phyloP scores from a whole-genome alignment of 2,888 invertebrate species.

The Idaea aversata region DNA sequence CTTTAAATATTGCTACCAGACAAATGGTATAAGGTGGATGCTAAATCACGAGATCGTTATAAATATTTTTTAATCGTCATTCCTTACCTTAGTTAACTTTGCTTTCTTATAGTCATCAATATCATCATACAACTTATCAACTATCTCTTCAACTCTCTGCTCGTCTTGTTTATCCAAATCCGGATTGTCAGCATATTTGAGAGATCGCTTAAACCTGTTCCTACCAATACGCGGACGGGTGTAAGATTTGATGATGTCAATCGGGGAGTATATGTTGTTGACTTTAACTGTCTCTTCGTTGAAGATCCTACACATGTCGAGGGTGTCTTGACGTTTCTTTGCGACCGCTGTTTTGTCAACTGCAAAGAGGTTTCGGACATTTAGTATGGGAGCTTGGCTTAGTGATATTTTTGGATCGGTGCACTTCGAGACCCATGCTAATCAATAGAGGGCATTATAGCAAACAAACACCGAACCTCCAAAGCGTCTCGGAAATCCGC shows the following conservation, averaged over 20 bases:
- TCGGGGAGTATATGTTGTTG: conserved; percentile 21
- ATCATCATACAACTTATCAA: conserved; percentile 64
- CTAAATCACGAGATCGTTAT: too few relatives aligned
- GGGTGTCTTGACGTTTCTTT: conserved; percentile 60
- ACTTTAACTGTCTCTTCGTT: conserved; percentile 44
- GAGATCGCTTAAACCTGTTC: conserved; percentile 25
- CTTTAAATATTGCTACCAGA: too few relatives aligned
- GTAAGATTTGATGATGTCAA: conserved; percentile 14
- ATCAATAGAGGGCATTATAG: neutral
- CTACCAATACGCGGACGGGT: conserved; percentile 27
- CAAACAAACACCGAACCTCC: too few relatives aligned
- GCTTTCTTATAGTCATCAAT: conserved; percentile 29
- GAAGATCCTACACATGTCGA: conserved; percentile 66
- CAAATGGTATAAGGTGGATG: too few relatives aligned
- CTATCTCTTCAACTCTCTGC: conserved; percentile 53
- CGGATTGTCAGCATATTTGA: conserved; percentile 31
- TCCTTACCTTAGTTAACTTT: neutral
- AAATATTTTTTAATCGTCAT: neutral
- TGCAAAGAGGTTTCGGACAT: conserved; percentile 25
- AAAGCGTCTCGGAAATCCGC: too few relatives aligned
- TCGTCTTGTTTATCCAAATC: conserved; percentile 39
- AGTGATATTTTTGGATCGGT: too few relatives aligned
- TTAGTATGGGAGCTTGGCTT: too few relatives aligned
- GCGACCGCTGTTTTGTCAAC: conserved; percentile 59
- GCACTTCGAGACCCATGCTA: too few relatives aligned